phyloP scores from a whole-genome alignment of 35 echinoderm and acorn worm species.

The Lytechinus pictus region DNA sequence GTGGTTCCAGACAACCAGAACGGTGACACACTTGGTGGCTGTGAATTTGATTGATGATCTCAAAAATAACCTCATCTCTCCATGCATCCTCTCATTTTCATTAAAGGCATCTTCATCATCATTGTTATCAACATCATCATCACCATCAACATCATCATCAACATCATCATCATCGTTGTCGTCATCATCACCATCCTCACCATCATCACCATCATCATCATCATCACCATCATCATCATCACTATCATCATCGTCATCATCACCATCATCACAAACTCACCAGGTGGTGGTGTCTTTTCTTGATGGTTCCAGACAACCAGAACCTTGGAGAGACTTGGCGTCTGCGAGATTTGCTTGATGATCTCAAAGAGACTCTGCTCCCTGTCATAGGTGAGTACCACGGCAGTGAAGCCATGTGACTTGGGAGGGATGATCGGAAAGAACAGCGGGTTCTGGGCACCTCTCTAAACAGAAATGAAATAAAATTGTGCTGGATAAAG shows the following conservation, averaged over 20 bases:
- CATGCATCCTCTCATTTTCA: background rate
- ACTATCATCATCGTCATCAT: no score
- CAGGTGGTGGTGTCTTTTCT: slow-evolving; percentile 82
- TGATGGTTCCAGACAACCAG: slow-evolving; percentile 97
- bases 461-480: slow-evolving; percentile 52
- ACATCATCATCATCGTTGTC: no score
- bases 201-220: no score
- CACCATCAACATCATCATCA: no score
- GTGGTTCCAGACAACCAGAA: slow-evolving; percentile 91
- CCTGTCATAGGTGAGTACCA: slow-evolving; percentile 87
- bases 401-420: slow-evolving; percentile 92
- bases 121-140: no score
- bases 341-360: slow-evolving; percentile 82
- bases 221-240: no score
- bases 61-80: background rate
- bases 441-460: slow-evolving; percentile 81
- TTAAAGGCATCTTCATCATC: no score
- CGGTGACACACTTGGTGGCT: slow-evolving; percentile 86
- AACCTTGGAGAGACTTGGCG: slow-evolving; percentile 92
- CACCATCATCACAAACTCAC: slow-evolving; percentile 36
- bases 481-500: no score
- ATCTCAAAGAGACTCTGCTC: slow-evolving; percentile 89
- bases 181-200: no score
- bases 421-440: slow-evolving; percentile 91
- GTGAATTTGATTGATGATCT: slow-evolving; percentile 77